Conservation (phyloP, 2,797 vertebrate genomes). For the Micrastur ruficollis region DNA sequence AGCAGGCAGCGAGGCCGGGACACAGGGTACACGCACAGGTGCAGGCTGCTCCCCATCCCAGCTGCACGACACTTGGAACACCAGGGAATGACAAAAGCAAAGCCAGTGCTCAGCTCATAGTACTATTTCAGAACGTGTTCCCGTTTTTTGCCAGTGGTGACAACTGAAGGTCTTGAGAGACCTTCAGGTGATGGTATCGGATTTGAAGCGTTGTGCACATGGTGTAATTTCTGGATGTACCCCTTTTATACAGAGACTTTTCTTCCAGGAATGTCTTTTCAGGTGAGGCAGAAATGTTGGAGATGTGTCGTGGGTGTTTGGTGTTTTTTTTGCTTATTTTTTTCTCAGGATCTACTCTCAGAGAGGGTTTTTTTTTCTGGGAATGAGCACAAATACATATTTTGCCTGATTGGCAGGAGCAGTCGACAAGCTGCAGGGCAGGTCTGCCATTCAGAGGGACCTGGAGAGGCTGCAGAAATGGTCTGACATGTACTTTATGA, state of each 20-base stretch:
- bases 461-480: not conserved
- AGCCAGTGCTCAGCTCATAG: not conserved
- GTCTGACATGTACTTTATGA: not conserved
- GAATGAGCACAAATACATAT: not conserved
- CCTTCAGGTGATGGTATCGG: not conserved
- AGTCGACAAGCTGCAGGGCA: not conserved
- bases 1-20: not conserved
- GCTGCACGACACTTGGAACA: not conserved
- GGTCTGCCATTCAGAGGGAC: not conserved
- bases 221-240: not conserved
- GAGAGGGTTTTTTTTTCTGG: not conserved
- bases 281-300: not conserved
- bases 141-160: not conserved
- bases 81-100: not conserved
- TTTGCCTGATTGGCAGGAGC: rapidly evolving
- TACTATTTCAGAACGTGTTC: not conserved
- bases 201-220: rapidly evolving
- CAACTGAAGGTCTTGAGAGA: not conserved
- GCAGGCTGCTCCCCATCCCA: not conserved
- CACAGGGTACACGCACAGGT: rapidly evolving
- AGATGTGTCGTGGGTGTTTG: not conserved
- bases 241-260: not conserved
- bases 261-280: not conserved
- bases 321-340: not conserved
- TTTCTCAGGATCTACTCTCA: not conserved